Base-by-base conservation (phyloP, 2,888 invertebrate species). In the Myopa testacea region DNA sequence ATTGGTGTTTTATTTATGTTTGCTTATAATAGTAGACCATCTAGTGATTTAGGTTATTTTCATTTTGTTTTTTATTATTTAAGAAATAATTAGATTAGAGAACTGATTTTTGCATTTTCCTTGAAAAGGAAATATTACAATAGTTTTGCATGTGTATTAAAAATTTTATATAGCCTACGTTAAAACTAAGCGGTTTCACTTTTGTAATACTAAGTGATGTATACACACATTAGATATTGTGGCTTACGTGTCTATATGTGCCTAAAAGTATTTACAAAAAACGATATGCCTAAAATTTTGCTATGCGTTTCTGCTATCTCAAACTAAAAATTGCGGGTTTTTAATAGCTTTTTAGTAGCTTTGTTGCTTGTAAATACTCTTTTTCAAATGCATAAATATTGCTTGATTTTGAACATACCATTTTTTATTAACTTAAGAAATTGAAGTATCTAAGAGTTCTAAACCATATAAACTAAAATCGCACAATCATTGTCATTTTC, bases 271-370 rank as follows among this genome's bases (percentile, higher is more conserved):
- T 74, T 37, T 74, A 74, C 74, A 74, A 65, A 74, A 65, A 74
- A 74, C 73, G 74, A 74, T 74, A 74, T 74, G 74, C 74, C 26
- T 62, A 74, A 74, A 34, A 74, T 74, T 65, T 74, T 74, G 63
- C 63, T 65, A 65, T 74, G 74, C 74, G 65, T 65, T 74, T 63
- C 65, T 63, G 19, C 6, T 37, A 55, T 52, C 52, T 55, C n/a
- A 55, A 70, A 45, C 16, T 69, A 50, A 50, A 65, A 2, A 34
- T 8, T 19, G 19, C 7, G 0, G 4, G 14, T 65, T 65, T 65
- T 38, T 37, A 37, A 37, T 68, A 5, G 19, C 19, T 16, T n/a
- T 63, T 63, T 38, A 26, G 14, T 26, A 26, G 26, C 26, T 26
- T 26, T 26, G 26, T 26, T 26, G 26, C 26, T 26, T 26, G 26